phyloP scores from a whole-genome alignment of 2,113 vertebrate genomes.

The Alexandromys fortis region DNA sequence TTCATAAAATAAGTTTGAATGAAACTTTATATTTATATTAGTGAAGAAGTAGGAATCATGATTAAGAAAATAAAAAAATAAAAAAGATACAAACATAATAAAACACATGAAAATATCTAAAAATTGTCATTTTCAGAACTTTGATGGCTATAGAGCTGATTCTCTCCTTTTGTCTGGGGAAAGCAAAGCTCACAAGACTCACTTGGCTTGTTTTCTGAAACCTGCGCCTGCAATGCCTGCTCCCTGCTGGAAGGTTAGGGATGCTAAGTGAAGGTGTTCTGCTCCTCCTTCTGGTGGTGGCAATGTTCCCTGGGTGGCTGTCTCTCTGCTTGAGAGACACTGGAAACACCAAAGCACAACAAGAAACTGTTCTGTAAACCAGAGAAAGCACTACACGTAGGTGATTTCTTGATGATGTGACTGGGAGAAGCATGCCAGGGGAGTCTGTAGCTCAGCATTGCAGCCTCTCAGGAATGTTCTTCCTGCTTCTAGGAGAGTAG shows the following conservation, averaged over 20 bases:
- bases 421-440: neutral
- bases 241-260: neutral
- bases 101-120: neutral
- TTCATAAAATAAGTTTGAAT: neutral
- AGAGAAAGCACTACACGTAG: neutral
- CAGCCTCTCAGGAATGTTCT: neutral
- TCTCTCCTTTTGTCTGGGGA: neutral
- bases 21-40: neutral
- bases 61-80: neutral
- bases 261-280: neutral
- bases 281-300: neutral
- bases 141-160: neutral
- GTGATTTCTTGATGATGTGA: neutral
- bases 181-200: neutral
- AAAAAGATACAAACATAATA: neutral
- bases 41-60: neutral
- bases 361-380: neutral
- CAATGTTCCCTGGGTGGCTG: neutral
- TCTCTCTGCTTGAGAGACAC: neutral
- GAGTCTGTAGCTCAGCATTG: neutral
- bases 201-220: neutral
- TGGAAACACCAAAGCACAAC: neutral
- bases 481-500: neutral
- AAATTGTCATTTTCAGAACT: neutral
- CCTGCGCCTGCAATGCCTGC: rapidly evolving